Evolutionary conservation across 2,797 vertebrate genomes (phyloP).

Genomic region (Chaenodraco wilsoni): DNA sequence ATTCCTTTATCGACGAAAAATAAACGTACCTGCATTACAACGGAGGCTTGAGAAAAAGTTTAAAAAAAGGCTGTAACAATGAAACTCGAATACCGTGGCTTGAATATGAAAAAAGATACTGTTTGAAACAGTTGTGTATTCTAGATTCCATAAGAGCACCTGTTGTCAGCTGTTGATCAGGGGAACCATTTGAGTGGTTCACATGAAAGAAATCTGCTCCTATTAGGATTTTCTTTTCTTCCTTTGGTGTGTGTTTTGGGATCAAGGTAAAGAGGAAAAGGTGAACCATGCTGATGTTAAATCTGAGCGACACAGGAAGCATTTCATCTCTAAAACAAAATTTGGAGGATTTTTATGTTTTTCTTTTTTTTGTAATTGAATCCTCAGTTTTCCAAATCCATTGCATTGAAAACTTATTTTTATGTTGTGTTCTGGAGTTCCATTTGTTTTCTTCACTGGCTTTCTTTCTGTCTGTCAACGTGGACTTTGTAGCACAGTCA

Average conservation of each 20-base stretch:
- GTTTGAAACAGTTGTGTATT: conserved; percentile 86
- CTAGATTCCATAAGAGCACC: conserved; percentile 82
- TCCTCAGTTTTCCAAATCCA: conserved; percentile 77
- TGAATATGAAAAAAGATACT: conserved; percentile 81
- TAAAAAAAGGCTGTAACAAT: conserved; percentile 77
- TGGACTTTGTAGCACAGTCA: conserved; percentile 87
- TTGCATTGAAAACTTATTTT: conserved; percentile 80
- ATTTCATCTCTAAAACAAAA: conserved; percentile 79
- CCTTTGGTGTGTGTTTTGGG: conserved; percentile 79
- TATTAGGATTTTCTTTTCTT: conserved; percentile 63
- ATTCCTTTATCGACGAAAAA: conserved; percentile 76
- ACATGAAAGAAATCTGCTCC: conserved; percentile 73
- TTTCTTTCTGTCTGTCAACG: conserved; percentile 77
- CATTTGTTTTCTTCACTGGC: conserved; percentile 68
- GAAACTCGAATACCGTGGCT: conserved; percentile 78
- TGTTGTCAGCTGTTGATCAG: conserved; percentile 77
- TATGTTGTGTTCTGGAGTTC: conserved; percentile 84
- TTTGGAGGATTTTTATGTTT: conserved; percentile 76
- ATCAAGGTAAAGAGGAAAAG: conserved; percentile 76
- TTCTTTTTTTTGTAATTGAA: conserved; percentile 75
- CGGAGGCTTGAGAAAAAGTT: conserved; percentile 69
- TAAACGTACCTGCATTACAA: conserved; percentile 73
- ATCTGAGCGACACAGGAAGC: conserved; percentile 76
- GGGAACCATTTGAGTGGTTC: conserved; percentile 68
- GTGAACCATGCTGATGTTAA: conserved; percentile 78